These are phyloP conservation scores for Eledone cirrhosa DNA, from an alignment of 2,888 invertebrate genomes.

Conservation along the genomic window DNA sequence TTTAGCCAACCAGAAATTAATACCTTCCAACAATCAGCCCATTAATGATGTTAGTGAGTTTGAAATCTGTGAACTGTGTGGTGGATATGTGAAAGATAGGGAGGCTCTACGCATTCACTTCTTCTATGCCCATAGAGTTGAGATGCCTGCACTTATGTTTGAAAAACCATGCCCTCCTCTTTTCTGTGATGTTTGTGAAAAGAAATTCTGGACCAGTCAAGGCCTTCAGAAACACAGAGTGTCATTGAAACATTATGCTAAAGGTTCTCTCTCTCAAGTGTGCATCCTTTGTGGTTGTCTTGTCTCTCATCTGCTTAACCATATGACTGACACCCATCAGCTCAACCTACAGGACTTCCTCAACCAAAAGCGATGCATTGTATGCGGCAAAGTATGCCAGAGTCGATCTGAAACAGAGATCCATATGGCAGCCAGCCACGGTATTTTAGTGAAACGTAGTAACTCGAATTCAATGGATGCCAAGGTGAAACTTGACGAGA, in stretches of 20 bases:
- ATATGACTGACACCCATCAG: constrained; percentile 90
- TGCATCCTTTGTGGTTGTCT: constrained; percentile 46
- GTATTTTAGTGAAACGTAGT: constrained; percentile 49
- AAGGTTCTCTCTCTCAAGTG: constrained; percentile 34
- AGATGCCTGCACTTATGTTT: constrained; percentile 59
- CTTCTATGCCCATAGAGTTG: constrained; percentile 93
- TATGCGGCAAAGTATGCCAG: constrained; percentile 53
- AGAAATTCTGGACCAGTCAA: constrained; percentile 96
- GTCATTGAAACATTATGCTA: constrained; percentile 64
- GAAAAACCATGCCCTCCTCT: constrained; percentile 77
- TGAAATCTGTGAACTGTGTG: constrained; percentile 87
- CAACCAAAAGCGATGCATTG: constrained; percentile 53
- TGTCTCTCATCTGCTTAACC: constrained; percentile 81
- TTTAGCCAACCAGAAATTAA: constrained; percentile 5
- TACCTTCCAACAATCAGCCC: constrained; percentile 19
- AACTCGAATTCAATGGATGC: constrained; percentile 29
- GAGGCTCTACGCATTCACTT: constrained; percentile 94
- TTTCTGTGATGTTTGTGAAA: constrained; percentile 95
- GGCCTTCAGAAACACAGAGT: constrained; percentile 93
- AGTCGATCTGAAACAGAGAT: constrained; percentile 48
- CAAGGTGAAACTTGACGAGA: constrained; percentile 9
- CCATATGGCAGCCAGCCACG: constrained; percentile 55
- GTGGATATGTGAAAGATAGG: constrained; percentile 94
- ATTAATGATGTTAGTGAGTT: constrained; percentile 45
- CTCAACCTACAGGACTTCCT: constrained; percentile 78